Conservation (phyloP, 1,140 invertebrate species). For the Scaptomyza graminum region DNA sequence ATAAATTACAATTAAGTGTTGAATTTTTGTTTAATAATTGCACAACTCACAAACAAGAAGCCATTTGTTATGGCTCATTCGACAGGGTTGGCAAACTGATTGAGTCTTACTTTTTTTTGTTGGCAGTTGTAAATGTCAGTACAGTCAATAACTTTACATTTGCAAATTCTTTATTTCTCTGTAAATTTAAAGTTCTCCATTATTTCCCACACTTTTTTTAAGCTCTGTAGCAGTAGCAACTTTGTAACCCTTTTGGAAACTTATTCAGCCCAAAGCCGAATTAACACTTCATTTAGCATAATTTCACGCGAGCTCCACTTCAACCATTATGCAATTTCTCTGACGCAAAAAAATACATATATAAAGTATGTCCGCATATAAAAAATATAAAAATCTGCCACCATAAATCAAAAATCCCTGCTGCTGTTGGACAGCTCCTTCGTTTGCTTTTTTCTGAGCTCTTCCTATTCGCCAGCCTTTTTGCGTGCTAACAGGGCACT, state of each 20-base stretch:
- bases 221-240: not conserved
- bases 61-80: conserved; percentile 21
- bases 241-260: not conserved
- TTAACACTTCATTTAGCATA: conserved; percentile 77
- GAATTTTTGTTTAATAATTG: conserved; percentile 36
- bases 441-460: conserved; percentile 15
- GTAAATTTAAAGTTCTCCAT: too few relatives aligned
- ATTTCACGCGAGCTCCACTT: conserved; percentile 58
- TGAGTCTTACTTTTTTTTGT: too few relatives aligned
- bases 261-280: conserved; percentile 21
- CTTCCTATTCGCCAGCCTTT: conserved; percentile 41
- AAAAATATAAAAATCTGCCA: conserved; percentile 33
- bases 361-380: not conserved
- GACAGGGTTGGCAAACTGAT: conserved; percentile 26
- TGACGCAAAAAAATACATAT: not conserved
- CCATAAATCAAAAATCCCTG: conserved; percentile 76
- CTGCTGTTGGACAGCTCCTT: conserved; percentile 34
- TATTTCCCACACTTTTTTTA: too few relatives aligned
- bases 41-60: conserved; percentile 37
- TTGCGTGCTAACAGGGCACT: conserved; percentile 75
- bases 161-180: too few relatives aligned
- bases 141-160: too few relatives aligned
- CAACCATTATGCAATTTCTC: conserved; percentile 49
- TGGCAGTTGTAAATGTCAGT: too few relatives aligned
- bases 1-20: conserved; percentile 23